Evolutionary conservation across 2,113 vertebrate genomes (phyloP).

Genomic region (Caretta caretta): DNA sequence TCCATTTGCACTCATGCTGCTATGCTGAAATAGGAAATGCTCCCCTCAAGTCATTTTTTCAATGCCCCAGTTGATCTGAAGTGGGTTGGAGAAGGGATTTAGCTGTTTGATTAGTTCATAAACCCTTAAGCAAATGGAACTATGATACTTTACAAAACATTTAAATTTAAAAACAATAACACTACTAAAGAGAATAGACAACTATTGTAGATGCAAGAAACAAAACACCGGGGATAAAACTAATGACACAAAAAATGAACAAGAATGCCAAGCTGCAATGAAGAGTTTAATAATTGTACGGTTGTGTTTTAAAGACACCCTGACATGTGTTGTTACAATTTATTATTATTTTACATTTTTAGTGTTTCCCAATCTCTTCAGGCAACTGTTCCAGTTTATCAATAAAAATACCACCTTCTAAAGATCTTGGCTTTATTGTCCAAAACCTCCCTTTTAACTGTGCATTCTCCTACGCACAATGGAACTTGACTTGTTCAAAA

Average conservation of each 20-base stretch:
- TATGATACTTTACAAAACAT: not conserved
- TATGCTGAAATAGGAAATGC: not conserved
- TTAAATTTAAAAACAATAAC: conserved; percentile 5
- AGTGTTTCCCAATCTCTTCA: not conserved
- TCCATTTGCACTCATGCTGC: not conserved
- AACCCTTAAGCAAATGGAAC: not conserved
- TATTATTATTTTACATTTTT: not conserved
- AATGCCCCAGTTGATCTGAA: not conserved
- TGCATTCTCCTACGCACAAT: too few species aligned
- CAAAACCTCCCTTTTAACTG: too few species aligned
- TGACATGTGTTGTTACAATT: not conserved
- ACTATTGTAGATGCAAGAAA: not conserved
- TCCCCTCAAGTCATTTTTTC: not conserved
- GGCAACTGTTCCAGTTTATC: not conserved
- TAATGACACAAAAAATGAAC: not conserved
- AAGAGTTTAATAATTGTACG: not conserved
- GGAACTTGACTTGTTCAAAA: too few species aligned
- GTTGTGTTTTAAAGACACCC: not conserved
- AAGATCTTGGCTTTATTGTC: not conserved
- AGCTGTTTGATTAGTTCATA: not conserved
- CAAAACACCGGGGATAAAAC: not conserved
- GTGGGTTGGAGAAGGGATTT: not conserved
- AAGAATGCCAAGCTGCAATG: not conserved
- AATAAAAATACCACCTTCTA: not conserved
- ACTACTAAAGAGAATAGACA: conserved; percentile 13